Percentiles rank a stretch among this genome's conserved stretches.
phyloP scores from a whole-genome alignment of 2,888 invertebrate genomes.

The Euphydryas editha region DNA sequence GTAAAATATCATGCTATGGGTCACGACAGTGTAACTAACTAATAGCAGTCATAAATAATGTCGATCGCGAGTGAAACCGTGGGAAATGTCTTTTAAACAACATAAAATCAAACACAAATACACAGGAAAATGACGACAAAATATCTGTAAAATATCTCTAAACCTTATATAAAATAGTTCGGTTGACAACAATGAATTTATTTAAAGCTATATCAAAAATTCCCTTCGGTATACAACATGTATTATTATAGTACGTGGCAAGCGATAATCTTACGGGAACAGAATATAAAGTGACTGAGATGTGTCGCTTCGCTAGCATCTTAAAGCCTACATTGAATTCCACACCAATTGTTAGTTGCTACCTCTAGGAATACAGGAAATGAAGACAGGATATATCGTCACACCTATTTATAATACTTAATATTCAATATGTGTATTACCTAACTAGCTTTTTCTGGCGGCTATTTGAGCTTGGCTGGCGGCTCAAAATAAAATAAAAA shows the following conservation, averaged over 20 bases:
- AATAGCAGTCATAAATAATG: too few species aligned
- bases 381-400: slow-evolving; percentile 57
- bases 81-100: too few species aligned
- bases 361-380: slow-evolving; percentile 68
- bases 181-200: slow-evolving; percentile 14
- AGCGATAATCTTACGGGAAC: slow-evolving; percentile 48
- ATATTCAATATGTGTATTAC: slow-evolving; percentile 1
- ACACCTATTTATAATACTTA: slow-evolving; percentile 16
- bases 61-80: too few species aligned
- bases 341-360: slow-evolving; percentile 71
- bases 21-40: too few species aligned
- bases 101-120: not conserved
- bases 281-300: slow-evolving; percentile 61
- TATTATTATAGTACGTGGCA: slow-evolving; percentile 31
- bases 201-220: slow-evolving; percentile 22
- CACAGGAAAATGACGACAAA: not conserved
- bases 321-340: slow-evolving; percentile 70
- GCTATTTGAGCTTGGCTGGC: not conserved
- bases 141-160: not conserved
- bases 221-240: slow-evolving; percentile 22
- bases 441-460: too few species aligned
- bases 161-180: slow-evolving; percentile 9
- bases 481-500: not conserved
- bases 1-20: too few species aligned
- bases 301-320: slow-evolving; percentile 58